A percentile compares a stretch with the other conserved stretches of the same genome.
Evolutionary conservation across 2,888 invertebrate genomes (phyloP).

Genomic region (Quadroppia sp.): DNA sequence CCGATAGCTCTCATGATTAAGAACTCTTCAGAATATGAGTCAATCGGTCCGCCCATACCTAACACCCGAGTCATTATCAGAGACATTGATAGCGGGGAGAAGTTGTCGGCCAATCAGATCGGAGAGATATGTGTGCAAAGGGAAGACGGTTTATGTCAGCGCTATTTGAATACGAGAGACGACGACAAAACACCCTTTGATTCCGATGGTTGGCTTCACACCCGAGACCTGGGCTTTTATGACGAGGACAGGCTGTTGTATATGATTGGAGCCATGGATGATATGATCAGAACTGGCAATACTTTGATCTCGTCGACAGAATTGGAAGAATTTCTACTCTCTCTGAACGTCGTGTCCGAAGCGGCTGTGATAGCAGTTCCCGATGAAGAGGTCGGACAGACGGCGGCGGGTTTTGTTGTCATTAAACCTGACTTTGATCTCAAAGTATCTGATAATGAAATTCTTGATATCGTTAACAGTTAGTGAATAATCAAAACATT

Average conservation of each 20-base stretch:
- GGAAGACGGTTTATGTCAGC: background rate
- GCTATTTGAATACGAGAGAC: background rate
- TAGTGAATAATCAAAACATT: background rate
- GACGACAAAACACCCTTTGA: background rate
- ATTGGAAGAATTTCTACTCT: slow-evolving; percentile 5
- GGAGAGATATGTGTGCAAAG: slow-evolving; percentile 35
- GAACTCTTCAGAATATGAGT: slow-evolving; percentile 36
- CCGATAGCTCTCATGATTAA: slow-evolving; percentile 37
- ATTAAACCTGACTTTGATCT: background rate
- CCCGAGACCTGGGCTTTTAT: slow-evolving; percentile 35
- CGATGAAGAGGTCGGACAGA: background rate
- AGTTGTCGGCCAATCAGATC: slow-evolving; percentile 11
- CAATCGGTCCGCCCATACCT: slow-evolving; percentile 30
- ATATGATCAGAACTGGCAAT: slow-evolving; percentile 1
- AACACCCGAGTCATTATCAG: slow-evolving; percentile 21
- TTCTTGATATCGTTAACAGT: slow-evolving; percentile 3
- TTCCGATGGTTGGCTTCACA: slow-evolving; percentile 32
- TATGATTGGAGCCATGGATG: background rate
- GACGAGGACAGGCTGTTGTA: slow-evolving; percentile 38
- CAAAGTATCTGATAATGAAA: background rate
- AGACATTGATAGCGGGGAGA: background rate
- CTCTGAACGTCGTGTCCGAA: slow-evolving; percentile 1
- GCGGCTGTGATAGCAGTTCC: background rate
- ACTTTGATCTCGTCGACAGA: slow-evolving; percentile 12
- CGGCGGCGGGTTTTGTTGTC: background rate